Evolutionary conservation across 2,888 invertebrate genomes (phyloP).

Genomic region (Argyra leucocephala): DNA sequence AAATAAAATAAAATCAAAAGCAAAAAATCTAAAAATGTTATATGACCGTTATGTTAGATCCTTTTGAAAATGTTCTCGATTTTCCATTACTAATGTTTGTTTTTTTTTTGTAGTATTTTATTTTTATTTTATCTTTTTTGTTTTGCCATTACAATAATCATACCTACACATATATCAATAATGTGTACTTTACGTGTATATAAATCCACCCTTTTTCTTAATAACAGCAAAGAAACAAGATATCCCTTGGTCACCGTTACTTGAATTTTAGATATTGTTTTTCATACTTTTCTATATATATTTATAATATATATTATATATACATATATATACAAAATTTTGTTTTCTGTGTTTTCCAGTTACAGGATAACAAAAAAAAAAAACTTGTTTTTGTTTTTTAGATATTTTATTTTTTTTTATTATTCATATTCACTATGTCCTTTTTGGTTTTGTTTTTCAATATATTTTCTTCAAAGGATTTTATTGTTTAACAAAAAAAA

Average conservation of each 20-base stretch:
- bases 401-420: neutral
- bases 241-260: constrained; percentile 6
- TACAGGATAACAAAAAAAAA: neutral
- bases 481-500: neutral
- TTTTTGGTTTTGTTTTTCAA: too few relatives aligned
- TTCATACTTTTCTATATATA: neutral
- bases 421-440: neutral
- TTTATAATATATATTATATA: neutral
- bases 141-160: too few relatives aligned
- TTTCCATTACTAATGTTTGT: neutral
- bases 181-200: too few relatives aligned
- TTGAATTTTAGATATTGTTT: neutral
- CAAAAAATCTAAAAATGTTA: too few relatives aligned
- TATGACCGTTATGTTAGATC: neutral
- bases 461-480: constrained; percentile 6
- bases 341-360: neutral
- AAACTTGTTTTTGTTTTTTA: neutral
- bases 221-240: neutral
- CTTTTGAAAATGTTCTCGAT: neutral
- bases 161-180: too few relatives aligned
- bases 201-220: constrained; percentile 1
- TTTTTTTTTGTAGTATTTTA: too few relatives aligned
- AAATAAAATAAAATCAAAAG: too few relatives aligned
- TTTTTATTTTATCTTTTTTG: too few relatives aligned
- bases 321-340: neutral